A percentile compares a stretch with the other conserved stretches of the same genome.
phyloP scores from a whole-genome alignment of 1,140 invertebrate species.

The Sitophilus oryzae region DNA sequence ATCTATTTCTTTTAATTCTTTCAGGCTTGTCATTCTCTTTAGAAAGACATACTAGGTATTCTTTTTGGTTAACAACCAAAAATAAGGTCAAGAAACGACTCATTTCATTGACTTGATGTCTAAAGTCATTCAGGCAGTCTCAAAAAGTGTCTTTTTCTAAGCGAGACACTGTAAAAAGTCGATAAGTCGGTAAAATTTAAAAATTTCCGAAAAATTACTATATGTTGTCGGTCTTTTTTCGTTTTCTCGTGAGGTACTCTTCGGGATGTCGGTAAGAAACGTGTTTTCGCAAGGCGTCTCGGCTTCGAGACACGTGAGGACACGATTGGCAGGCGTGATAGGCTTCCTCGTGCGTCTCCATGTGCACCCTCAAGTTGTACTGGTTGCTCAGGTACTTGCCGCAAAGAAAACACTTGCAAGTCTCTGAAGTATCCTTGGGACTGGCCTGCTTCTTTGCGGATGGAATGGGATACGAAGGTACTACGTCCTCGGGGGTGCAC shows the following conservation, averaged over 20 bases:
- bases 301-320: constrained; percentile 74
- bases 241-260: constrained; percentile 40
- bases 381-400: constrained; percentile 83
- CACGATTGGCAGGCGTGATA: constrained; percentile 76
- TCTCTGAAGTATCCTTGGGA: constrained; percentile 37
- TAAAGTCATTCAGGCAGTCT: no score
- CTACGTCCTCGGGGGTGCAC: constrained; percentile 17
- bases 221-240: constrained; percentile 34
- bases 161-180: no score
- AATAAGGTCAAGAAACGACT: no score
- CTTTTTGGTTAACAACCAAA: no score
- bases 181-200: no score
- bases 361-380: constrained; percentile 81
- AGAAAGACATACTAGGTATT: no score
- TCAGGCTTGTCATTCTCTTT: no score
- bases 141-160: no score
- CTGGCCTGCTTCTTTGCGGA: constrained; percentile 15
- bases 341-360: constrained; percentile 82
- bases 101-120: no score
- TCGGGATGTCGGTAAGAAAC: constrained; percentile 78
- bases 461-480: constrained; percentile 2
- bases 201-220: no score
- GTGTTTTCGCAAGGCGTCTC: constrained; percentile 81
- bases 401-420: constrained; percentile 66
- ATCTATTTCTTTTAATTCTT: no score